Base-by-base conservation (phyloP, 2,113 vertebrate species). In the Macroglossus sobrinus region DNA sequence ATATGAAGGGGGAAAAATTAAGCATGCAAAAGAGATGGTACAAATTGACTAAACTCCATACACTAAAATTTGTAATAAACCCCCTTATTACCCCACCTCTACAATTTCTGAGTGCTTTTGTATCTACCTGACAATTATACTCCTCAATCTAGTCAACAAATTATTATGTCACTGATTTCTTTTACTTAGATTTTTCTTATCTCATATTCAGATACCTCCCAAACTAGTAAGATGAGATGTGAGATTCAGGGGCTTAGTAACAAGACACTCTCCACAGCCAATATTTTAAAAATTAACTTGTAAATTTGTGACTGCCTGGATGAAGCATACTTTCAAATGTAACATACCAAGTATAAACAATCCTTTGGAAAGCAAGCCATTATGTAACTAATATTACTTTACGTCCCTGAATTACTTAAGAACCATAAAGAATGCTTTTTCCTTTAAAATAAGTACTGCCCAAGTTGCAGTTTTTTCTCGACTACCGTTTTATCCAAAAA, bases 341-440 rank as follows among this genome's bases (percentile, higher is more conserved):
- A 76, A 59, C 63, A 81, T 47, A 71, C 21, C 75, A 68, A 95
- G 30, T 28, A 61, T 9, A 28, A 85, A 64, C 5, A 35, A 81
- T 64, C 22, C 72, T 92, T 87, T 88, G 87, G 69, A 84, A 95
- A 96, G 91, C 64, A 87, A 96, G 45, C 30, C 14, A 30, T 97
- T 95, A 97, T 61, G 50, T 96, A 97, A 96, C 59, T 96, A 97
- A 96, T 53, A 64, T 53, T 90, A 87, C 64, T 95, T 94, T 84
- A 87, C 16, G 35, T 61, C 28, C 21, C 57, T 92, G 50, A 92
- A 47, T 89, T 75, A 86, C 55, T 91, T 89, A 64, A 95, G 43
- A 92, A 88, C 18, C 75, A 21, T 35, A 91, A 88, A 66, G 12
- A 57, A 12, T 82, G 75, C 1, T 81, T 82, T 85, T 61, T 84